Base-by-base conservation (phyloP, 1,140 invertebrate genomes). In the Listronotus bonariensis region DNA sequence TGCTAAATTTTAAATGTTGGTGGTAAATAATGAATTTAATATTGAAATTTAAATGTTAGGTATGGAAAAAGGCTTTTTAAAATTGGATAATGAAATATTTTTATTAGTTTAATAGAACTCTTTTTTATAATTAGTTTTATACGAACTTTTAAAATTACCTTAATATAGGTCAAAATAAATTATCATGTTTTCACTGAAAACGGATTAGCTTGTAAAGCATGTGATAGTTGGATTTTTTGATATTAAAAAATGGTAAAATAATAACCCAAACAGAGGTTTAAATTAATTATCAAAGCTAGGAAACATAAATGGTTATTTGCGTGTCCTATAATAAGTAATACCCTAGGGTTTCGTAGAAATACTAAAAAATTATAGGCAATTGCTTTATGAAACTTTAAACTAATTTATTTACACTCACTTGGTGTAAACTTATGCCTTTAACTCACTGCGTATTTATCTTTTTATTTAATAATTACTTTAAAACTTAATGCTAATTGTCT, bases 141-240 rank as follows among this genome's bases (percentile, higher is more conserved):
- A 43, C 14, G 17, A 43, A 7, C 1, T 15, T 15, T 15, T 15
- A 11, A 43, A 43, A 43, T 12, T 15, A 3, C 1, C 1, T 2
- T n/a, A 12, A 18, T 7, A 43, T n/a, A 15, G 7, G 7, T 43
- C 0, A 2, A 43, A 14, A 11, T 12, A 43, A 15, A 43, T 18
- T 14, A 43, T 8, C 6, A 48, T 15, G 18, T 12, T 18, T 15
- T 48, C 5, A 20, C 15, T 48, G 18, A 20, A 26, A 48, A 20
- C 15, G 26, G 12, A 18, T 48, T 48, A 48, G 45, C 18, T 20
- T 48, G 9, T 48, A 48, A 48, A 15, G 15, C 45, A 48, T 48
- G 45, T 48, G 45, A 48, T 48, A 48, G 17, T 43, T 43, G n/a
- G n/a, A 43, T 43, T 43, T 1, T 15, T 43, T 15, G 14, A 18